These are phyloP conservation scores for Brienomyrus brachyistius DNA, from an alignment of 2,113 vertebrate genomes.

Conservation along the genomic window DNA sequence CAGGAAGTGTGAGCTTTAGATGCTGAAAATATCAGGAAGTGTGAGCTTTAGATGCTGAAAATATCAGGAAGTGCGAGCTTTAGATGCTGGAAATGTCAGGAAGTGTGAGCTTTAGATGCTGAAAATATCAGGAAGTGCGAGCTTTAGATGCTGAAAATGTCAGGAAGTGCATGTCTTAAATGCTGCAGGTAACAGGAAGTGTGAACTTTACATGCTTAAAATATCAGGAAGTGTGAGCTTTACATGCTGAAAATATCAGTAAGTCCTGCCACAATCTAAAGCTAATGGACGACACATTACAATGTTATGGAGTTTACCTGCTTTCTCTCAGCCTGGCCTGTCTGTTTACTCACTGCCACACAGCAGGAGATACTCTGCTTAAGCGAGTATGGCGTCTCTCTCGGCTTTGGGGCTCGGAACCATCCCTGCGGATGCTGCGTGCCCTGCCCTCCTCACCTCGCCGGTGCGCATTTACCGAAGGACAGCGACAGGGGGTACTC, in stretches of 20 bases:
- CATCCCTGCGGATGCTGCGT: not conserved
- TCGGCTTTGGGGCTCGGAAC: not conserved
- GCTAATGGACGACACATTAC: not conserved
- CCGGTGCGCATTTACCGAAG: not conserved
- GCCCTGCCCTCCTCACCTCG: not conserved
- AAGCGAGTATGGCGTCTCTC: not conserved
- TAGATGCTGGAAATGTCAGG: too few relatives aligned
- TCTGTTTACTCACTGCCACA: too few relatives aligned
- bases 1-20: too few relatives aligned
- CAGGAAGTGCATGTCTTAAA: too few relatives aligned
- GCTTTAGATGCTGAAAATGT: too few relatives aligned
- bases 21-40: too few relatives aligned
- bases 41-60: too few relatives aligned
- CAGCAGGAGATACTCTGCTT: not conserved
- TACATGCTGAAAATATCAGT: too few relatives aligned
- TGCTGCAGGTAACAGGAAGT: too few relatives aligned
- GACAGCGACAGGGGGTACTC: not conserved
- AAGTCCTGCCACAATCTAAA: not conserved
- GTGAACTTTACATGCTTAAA: too few relatives aligned
- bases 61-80: too few relatives aligned
- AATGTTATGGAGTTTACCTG: not conserved
- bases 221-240: too few relatives aligned
- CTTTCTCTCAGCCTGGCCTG: not conserved
- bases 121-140: not conserved
- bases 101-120: not conserved